These are phyloP conservation scores for Noctuana brunneofusca DNA, from an alignment of 2,888 invertebrate species.

Conservation along the genomic window DNA sequence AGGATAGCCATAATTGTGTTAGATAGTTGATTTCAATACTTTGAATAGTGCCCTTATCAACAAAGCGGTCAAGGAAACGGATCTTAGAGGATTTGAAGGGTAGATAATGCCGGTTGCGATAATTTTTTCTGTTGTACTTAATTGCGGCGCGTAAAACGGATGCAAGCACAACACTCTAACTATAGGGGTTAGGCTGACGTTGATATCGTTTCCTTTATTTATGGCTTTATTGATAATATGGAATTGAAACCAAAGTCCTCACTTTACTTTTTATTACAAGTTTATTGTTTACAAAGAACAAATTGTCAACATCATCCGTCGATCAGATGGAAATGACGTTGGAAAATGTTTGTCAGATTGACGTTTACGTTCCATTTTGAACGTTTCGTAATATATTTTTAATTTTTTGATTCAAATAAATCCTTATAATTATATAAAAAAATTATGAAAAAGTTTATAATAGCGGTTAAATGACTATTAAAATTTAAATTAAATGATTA, in stretches of 20 bases:
- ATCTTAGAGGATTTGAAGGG: conserved; percentile 53
- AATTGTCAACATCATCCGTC: no score
- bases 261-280: background rate
- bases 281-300: no score
- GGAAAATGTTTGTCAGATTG: no score
- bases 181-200: background rate
- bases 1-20: conserved; percentile 38
- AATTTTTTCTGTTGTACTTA: conserved; percentile 26
- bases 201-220: background rate
- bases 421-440: no score
- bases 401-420: no score
- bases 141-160: background rate
- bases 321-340: background rate
- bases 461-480: no score
- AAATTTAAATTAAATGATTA: no score
- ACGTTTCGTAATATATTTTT: no score
- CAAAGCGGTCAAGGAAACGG: conserved; percentile 53
- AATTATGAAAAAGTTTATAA: no score
- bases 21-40: conserved; percentile 20
- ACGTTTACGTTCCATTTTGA: conserved; percentile 6
- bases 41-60: conserved; percentile 44
- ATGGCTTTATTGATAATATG: background rate
- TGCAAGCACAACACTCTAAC: background rate
- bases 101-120: conserved; percentile 53
- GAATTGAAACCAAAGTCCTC: background rate